A percentile compares a stretch with the other conserved stretches of the same genome.
Conservation (phyloP, 2,888 invertebrate genomes). For the Metellina segmentata region DNA sequence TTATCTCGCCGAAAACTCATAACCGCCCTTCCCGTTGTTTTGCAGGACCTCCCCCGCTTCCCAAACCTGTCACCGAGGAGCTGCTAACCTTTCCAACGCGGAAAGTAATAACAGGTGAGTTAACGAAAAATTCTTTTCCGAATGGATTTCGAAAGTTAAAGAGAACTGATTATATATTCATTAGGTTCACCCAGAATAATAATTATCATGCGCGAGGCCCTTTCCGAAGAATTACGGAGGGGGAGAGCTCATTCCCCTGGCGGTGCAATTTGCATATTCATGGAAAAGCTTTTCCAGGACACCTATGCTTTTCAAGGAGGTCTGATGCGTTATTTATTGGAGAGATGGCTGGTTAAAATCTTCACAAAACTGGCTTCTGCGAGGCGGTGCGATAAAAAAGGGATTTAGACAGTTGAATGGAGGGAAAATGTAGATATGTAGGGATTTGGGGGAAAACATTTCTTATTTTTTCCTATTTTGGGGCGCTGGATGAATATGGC, state of each 20-base stretch:
- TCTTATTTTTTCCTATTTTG: background rate
- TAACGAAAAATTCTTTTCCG: constrained; percentile 50
- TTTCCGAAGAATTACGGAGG: constrained; percentile 40
- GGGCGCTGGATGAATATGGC: background rate
- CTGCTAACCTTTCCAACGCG: constrained; percentile 53
- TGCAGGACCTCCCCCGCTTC: constrained; percentile 57
- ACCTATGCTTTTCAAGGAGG: constrained; percentile 4
- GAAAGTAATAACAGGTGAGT: constrained; percentile 68
- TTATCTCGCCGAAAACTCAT: background rate
- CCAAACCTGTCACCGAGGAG: constrained; percentile 45
- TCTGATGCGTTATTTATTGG: constrained; percentile 67
- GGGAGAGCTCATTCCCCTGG: constrained; percentile 14
- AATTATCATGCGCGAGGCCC: constrained; percentile 56
- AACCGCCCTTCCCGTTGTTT: constrained; percentile 25
- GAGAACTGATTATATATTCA: constrained; percentile 69
- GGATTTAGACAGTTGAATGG: background rate
- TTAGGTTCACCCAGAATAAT: constrained; percentile 66
- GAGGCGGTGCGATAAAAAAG: background rate
- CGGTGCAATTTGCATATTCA: constrained; percentile 62
- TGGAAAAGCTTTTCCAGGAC: constrained; percentile 21
- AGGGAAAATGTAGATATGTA: background rate
- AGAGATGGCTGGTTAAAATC: constrained; percentile 19
- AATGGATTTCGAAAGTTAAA: constrained; percentile 40
- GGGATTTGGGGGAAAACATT: background rate
- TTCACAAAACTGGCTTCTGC: constrained; percentile 15